Conservation (phyloP, 2,797 vertebrate species). For the Tokudaia muenninki region DNA sequence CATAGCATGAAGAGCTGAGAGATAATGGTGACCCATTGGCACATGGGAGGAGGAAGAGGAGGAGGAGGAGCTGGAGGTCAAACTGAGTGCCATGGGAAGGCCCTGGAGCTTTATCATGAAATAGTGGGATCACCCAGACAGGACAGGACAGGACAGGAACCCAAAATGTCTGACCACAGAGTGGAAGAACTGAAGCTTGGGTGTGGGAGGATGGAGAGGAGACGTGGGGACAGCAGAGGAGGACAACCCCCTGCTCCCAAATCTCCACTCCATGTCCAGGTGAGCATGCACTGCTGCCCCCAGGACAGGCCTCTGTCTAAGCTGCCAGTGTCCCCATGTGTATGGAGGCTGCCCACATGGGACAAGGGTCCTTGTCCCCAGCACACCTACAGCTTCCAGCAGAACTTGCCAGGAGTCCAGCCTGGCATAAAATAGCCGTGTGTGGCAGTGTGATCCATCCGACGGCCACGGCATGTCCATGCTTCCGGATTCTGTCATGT, state of each 20-base stretch:
- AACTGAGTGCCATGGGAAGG: rapidly evolving
- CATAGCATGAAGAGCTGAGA: not conserved
- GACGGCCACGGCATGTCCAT: not conserved
- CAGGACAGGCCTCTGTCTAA: not conserved
- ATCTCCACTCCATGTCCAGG: not conserved
- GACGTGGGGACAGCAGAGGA: not conserved
- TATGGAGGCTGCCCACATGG: too few species aligned
- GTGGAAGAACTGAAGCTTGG: not conserved
- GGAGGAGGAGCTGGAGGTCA: not conserved
- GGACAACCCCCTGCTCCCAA: not conserved
- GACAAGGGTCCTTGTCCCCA: not conserved
- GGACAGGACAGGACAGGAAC: not conserved
- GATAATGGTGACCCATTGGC: not conserved
- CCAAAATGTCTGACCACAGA: not conserved
- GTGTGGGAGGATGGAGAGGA: not conserved
- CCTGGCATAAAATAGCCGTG: not conserved
- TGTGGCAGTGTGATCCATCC: not conserved
- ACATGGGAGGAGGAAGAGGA: not conserved
- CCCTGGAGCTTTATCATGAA: not conserved
- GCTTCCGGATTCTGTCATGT: not conserved
- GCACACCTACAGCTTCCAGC: not conserved
- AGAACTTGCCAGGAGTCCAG: not conserved
- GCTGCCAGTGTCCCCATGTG: not conserved
- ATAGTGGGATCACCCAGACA: not conserved
- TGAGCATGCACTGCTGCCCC: not conserved